Evolutionary conservation across 2,888 invertebrate species (phyloP).

Genomic region (Macrophya alboannulata): DNA sequence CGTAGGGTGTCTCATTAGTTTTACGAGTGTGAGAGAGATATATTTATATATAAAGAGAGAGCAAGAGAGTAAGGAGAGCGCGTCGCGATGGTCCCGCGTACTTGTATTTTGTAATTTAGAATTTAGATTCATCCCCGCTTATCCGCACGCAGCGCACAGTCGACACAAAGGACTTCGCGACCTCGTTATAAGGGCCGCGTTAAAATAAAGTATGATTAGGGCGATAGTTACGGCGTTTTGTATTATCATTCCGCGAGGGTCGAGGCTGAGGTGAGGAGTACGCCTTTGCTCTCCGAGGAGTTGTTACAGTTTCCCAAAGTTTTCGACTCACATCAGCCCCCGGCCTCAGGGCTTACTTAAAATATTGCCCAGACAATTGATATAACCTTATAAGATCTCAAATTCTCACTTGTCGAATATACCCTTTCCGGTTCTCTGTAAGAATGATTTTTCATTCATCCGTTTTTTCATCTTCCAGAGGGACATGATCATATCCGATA

Average conservation of each 20-base stretch:
- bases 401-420: conserved; percentile 19
- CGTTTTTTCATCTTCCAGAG: not conserved
- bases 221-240: conserved; percentile 78
- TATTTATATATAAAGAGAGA: not conserved
- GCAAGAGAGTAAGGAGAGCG: conserved; percentile 8
- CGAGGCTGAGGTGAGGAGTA: conserved; percentile 60
- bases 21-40: conserved; percentile 39
- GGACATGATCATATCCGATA: not conserved
- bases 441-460: not conserved
- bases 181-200: conserved; percentile 75
- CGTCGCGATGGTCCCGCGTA: conserved; percentile 36
- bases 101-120: conserved; percentile 56
- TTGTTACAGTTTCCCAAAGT: conserved; percentile 73
- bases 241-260: conserved; percentile 76
- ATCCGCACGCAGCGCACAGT: conserved; percentile 61
- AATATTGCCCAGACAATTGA: conserved; percentile 49
- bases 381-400: conserved; percentile 13
- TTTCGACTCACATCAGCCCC: conserved; percentile 64
- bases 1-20: conserved; percentile 49
- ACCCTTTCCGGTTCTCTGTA: not conserved
- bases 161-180: conserved; percentile 70
- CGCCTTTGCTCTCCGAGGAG: conserved; percentile 69
- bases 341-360: conserved; percentile 5
- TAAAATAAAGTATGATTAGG: conserved; percentile 79
- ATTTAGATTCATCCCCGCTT: conserved; percentile 55